Evolutionary conservation across 2,888 invertebrate species (phyloP).

Genomic region (Sminthurides aquaticus): DNA sequence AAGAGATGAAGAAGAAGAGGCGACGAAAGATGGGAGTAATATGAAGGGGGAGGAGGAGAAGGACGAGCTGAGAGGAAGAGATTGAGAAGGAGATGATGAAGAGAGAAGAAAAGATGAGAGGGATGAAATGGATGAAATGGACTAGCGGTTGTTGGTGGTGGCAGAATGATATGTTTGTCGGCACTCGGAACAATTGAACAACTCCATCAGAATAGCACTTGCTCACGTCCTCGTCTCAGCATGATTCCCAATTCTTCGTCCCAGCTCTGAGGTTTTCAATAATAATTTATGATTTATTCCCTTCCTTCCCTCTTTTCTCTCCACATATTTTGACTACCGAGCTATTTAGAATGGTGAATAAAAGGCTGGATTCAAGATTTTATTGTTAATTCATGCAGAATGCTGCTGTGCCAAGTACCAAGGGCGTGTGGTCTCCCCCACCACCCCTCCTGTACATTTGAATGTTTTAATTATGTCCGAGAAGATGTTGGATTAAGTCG

Average conservation of each 20-base stretch:
- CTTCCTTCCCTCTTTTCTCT: neutral
- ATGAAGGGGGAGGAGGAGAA: constrained; percentile 10
- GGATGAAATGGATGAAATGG: neutral
- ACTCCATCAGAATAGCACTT: neutral
- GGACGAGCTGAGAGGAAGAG: constrained; percentile 3
- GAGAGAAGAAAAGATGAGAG: constrained; percentile 10
- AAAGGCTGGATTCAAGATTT: neutral
- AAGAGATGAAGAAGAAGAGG: constrained; percentile 2
- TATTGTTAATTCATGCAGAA: neutral
- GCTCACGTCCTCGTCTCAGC: neutral
- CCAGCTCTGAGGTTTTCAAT: neutral
- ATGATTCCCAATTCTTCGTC: neutral
- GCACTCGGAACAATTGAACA: neutral
- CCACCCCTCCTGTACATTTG: neutral
- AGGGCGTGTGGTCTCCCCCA: neutral
- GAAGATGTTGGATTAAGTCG: neutral
- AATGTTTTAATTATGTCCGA: neutral
- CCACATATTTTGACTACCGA: neutral
- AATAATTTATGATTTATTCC: neutral
- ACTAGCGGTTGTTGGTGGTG: constrained; percentile 1
- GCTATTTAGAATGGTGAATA: neutral
- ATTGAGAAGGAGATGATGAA: constrained; percentile 8
- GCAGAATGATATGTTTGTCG: neutral
- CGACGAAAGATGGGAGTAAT: constrained; percentile 6
- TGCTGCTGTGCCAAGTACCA: neutral